Conservation (phyloP, 2,113 vertebrate species). For the Sakesphorus luctuosus region DNA sequence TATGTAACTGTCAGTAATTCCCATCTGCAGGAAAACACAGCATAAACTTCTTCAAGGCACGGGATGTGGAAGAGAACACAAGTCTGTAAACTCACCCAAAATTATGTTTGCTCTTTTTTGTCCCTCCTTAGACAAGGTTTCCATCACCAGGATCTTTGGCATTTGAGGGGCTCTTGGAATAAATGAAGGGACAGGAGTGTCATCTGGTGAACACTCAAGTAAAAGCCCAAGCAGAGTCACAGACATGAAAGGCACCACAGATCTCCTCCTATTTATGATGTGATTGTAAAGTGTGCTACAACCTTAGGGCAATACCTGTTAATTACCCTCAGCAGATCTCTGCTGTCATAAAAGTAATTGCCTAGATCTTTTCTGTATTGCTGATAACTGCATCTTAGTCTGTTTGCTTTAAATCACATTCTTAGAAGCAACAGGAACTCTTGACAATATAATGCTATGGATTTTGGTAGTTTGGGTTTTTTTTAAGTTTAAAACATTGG, state of each 20-base stretch:
- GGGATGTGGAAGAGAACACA: not conserved
- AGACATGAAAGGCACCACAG: conserved; percentile 40
- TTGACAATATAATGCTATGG: not conserved
- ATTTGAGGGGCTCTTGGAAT: not conserved
- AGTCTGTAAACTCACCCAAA: not conserved
- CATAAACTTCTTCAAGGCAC: not conserved
- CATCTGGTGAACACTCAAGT: conserved; percentile 20
- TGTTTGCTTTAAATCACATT: conserved; percentile 17
- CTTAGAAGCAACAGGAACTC: not conserved
- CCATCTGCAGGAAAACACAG: not conserved
- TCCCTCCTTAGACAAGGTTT: not conserved
- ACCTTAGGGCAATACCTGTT: not conserved
- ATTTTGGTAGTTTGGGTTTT: not conserved
- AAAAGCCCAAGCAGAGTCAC: conserved; percentile 24
- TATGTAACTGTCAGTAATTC: not conserved
- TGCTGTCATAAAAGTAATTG: not conserved
- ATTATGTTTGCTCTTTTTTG: not conserved
- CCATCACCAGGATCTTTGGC: not conserved
- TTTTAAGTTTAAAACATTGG: not conserved
- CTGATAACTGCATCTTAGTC: not conserved
- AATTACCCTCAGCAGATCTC: conserved; percentile 21
- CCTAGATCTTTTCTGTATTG: not conserved
- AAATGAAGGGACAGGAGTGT: not conserved
- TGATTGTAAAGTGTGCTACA: conserved; percentile 32
- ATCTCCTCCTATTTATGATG: conserved; percentile 32